A percentile compares a stretch with the other conserved stretches of the same genome.
Evolutionary conservation across 1,140 invertebrate genomes (phyloP).

Genomic region (Leptinotarsa undecemlineata): DNA sequence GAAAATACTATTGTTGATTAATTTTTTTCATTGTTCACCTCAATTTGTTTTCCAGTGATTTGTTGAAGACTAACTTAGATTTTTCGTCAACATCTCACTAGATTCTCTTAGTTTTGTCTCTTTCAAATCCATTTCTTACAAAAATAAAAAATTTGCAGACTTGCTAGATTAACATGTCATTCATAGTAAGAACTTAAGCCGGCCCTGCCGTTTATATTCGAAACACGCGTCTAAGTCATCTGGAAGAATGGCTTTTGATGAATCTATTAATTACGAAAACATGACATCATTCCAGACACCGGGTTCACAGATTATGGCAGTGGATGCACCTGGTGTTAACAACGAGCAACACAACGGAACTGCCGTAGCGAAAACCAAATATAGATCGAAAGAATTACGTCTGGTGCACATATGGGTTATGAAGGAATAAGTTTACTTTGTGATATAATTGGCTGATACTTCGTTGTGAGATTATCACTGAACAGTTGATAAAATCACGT

Average conservation of each 20-base stretch:
- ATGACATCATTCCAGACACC: neutral
- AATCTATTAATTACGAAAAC: conserved; percentile 6
- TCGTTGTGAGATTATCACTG: too few relatives aligned
- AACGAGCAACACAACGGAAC: neutral
- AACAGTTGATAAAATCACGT: too few relatives aligned
- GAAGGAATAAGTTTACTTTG: neutral
- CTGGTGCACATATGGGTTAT: neutral
- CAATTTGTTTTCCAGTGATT: too few relatives aligned
- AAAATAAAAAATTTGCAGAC: too few relatives aligned
- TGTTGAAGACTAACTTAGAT: too few relatives aligned
- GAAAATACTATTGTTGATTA: too few relatives aligned
- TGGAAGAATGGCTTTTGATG: conserved; percentile 5
- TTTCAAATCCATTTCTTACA: too few relatives aligned
- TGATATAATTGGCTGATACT: too few relatives aligned
- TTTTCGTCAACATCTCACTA: too few relatives aligned
- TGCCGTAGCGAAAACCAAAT: neutral
- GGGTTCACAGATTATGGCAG: conserved; percentile 1
- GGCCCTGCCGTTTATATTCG: neutral
- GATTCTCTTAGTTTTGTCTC: too few relatives aligned
- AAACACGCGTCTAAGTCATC: neutral
- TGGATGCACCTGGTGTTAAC: conserved; percentile 2
- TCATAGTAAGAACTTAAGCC: neutral
- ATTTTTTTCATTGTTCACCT: too few relatives aligned
- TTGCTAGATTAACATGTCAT: too few relatives aligned
- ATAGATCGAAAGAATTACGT: neutral